Evolutionary conservation across 2,113 vertebrate species (phyloP).

Genomic region (Syngnathus typhle): DNA sequence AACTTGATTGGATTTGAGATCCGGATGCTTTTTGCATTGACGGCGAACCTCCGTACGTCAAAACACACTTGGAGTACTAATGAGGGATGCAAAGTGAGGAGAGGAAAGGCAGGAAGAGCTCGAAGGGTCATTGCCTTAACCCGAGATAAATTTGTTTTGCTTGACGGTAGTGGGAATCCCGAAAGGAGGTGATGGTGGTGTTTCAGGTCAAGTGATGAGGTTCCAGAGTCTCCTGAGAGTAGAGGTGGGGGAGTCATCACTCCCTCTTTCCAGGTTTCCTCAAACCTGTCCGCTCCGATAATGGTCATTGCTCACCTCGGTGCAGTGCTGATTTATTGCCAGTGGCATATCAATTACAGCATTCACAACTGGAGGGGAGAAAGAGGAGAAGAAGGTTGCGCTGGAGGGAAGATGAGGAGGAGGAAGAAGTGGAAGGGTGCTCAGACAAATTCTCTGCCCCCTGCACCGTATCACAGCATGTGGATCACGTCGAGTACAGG

Average conservation of each 20-base stretch:
- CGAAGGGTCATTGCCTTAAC: not conserved
- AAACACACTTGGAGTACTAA: slow-evolving; percentile 17
- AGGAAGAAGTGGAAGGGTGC: slow-evolving; percentile 24
- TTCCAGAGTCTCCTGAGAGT: slow-evolving; percentile 18
- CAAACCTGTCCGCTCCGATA: slow-evolving; percentile 63
- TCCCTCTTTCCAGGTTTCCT: slow-evolving; percentile 27
- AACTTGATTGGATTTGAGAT: slow-evolving; percentile 58
- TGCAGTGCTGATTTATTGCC: slow-evolving; percentile 65
- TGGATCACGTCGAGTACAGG: not conserved
- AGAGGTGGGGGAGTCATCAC: slow-evolving; percentile 32
- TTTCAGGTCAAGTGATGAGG: slow-evolving; percentile 13
- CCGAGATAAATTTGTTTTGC: slow-evolving; percentile 20
- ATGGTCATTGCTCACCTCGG: slow-evolving; percentile 37
- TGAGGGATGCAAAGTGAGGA: slow-evolving; percentile 8
- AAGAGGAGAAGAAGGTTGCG: slow-evolving; percentile 38
- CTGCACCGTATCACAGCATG: slow-evolving; percentile 29
- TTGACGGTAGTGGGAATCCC: slow-evolving; percentile 7
- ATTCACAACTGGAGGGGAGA: slow-evolving; percentile 37
- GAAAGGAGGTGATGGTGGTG: not conserved
- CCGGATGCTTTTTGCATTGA: slow-evolving; percentile 32
- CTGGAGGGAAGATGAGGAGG: slow-evolving; percentile 32
- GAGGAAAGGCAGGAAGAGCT: slow-evolving; percentile 2
- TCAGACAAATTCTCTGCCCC: slow-evolving; percentile 34
- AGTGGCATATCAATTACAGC: slow-evolving; percentile 72
- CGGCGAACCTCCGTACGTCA: slow-evolving; percentile 21